Evolutionary conservation across 2,113 vertebrate species (phyloP).

Genomic region (Archocentrus centrarchus): DNA sequence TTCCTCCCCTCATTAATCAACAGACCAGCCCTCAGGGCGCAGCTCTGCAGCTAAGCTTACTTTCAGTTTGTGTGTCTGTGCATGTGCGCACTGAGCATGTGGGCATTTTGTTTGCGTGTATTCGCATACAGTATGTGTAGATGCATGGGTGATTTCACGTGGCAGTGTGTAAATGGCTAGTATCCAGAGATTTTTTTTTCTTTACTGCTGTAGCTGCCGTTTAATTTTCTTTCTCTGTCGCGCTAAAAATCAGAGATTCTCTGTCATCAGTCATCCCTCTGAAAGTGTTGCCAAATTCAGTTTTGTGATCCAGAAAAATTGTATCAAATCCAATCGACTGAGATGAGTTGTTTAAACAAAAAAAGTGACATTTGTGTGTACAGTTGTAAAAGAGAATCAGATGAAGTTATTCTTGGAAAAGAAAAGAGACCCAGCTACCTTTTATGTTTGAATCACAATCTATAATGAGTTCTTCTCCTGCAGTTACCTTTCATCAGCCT

Average conservation of each 20-base stretch:
- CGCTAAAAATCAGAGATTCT: not conserved
- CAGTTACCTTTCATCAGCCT: conserved; percentile 74
- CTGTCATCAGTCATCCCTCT: conserved; percentile 12
- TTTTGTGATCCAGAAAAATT: conserved; percentile 18
- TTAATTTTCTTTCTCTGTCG: not conserved
- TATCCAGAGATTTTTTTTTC: not conserved
- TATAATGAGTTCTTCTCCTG: conserved; percentile 73
- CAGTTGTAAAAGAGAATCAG: conserved; percentile 4
- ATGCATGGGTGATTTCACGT: not conserved
- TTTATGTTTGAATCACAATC: conserved; percentile 65
- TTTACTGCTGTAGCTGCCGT: not conserved
- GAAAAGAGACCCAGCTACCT: conserved; percentile 37
- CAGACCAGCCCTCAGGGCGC: conserved; percentile 62
- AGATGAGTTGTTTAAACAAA: conserved; percentile 8
- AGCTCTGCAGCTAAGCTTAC: conserved; percentile 61
- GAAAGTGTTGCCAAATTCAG: conserved; percentile 32
- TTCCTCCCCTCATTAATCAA: conserved; percentile 76
- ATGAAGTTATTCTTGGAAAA: conserved; percentile 45
- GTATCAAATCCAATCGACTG: conserved; percentile 15
- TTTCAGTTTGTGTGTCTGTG: conserved; percentile 23
- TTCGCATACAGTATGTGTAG: not conserved
- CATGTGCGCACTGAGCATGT: conserved; percentile 6
- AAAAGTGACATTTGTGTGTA: conserved; percentile 5
- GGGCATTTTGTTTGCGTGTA: conserved; percentile 23
- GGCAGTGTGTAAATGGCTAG: not conserved